Base-by-base conservation (phyloP, 2,113 vertebrate genomes). In the Cavia porcellus region DNA sequence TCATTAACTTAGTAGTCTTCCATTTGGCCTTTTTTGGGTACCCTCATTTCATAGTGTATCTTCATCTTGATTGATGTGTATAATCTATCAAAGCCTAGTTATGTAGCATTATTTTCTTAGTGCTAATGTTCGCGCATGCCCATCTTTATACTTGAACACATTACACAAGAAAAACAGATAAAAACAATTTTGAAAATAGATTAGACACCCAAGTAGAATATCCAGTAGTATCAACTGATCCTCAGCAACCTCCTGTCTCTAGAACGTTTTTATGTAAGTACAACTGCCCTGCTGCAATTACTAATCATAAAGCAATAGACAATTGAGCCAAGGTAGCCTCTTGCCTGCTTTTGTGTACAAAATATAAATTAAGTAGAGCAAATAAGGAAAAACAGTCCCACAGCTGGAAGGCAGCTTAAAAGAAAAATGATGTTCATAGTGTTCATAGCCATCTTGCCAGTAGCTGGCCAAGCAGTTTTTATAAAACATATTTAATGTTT, bases 401-500 rank as follows among this genome's bases (percentile, higher is more conserved):
- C 93, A 97, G 70, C 88, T 98, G 84, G 95, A 98, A 98, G 96
- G 89, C 50, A 98, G 95, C 96, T 97, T 98, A 97, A 98, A 98
- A 98, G 92, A 98, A 98, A 98, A 99, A 98, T 96, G 4, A 97
- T n/a, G n/a, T n/a, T n/a, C n/a, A n/a, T n/a, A n/a, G n/a, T 98
- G 89, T 95, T 97, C 86, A 87, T 68, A 98, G 94, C 45, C 35
- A 98, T 79, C 82, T 72, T 97, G 38, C 82, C 93, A 97, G 94
- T 86, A 97, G 89, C 96, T 98, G 93, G 97, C 97, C 98, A 98
- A 98, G 82, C 55, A 96, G 70, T 94, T 98, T 98, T 98, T 98
- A 96, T 96, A 98, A 98, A 98, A 97, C 88, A 97, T 98, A 97
- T 98, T 98, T 98, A 98, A 98, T 97, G 92, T 98, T 98, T 98